Evolutionary conservation across 2,888 invertebrate genomes (phyloP).

Genomic region (Crocallis elinguaria): DNA sequence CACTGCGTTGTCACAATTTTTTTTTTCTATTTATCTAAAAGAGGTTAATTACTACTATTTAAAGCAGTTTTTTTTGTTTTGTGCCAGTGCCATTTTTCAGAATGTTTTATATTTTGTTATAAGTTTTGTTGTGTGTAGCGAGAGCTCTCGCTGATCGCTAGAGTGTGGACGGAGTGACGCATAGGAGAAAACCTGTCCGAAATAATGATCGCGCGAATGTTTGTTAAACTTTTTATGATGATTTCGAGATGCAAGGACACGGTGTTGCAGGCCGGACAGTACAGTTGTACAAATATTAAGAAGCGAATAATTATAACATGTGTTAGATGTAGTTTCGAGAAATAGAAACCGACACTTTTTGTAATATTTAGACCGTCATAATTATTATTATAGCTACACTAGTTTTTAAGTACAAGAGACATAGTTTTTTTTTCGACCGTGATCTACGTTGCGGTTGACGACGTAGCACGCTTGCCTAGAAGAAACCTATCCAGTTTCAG

Average conservation of each 20-base stretch:
- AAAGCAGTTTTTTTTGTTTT: background rate
- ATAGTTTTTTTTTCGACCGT: no score
- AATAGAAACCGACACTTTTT: no score
- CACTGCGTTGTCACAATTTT: background rate
- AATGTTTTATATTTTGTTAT: background rate
- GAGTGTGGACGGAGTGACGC: slow-evolving; percentile 1
- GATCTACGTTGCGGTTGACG: no score
- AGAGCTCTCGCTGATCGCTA: background rate
- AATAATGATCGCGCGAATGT: background rate
- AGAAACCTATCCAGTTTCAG: no score
- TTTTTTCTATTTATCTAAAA: background rate
- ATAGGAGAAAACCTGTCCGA: background rate
- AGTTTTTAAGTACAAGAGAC: no score
- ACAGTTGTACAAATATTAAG: background rate
- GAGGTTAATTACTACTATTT: background rate
- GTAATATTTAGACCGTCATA: no score
- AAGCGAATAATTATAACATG: no score
- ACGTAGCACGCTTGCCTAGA: no score
- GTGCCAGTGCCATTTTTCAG: background rate
- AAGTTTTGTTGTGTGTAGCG: background rate
- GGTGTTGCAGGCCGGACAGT: background rate
- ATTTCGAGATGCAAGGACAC: slow-evolving; percentile 5
- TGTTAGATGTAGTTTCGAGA: no score
- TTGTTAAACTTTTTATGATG: slow-evolving; percentile 15
- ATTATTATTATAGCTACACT: no score